A percentile compares a stretch with the other conserved stretches of the same genome.
These are phyloP conservation scores for Drosophila bifasciata DNA, from an alignment of 1,140 invertebrate species.

Conservation along the genomic window DNA sequence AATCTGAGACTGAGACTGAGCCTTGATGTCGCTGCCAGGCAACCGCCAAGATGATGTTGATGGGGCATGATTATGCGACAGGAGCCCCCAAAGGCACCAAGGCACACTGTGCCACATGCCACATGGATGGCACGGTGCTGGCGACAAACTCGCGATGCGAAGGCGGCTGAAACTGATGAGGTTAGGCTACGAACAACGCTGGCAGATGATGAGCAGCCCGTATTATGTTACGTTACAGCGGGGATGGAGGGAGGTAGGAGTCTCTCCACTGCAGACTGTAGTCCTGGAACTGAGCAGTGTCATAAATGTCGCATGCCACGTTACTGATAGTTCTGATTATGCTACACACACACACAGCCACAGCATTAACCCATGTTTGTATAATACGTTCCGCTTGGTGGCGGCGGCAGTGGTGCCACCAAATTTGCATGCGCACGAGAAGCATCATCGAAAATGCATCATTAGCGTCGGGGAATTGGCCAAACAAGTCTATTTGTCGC, in stretches of 20 bases:
- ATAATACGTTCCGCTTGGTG: constrained; percentile 50
- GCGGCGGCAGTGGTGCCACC: constrained; percentile 29
- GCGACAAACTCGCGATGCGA: constrained; percentile 52
- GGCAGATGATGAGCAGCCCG: constrained; percentile 74
- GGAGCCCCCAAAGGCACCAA: background rate
- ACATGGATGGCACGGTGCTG: too few species aligned
- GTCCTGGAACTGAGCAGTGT: constrained; percentile 54
- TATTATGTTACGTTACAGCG: constrained; percentile 64
- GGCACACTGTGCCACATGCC: background rate
- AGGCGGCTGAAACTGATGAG: constrained; percentile 67
- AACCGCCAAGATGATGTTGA: constrained; percentile 33
- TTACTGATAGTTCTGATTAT: constrained; percentile 77
- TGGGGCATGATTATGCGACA: constrained; percentile 41
- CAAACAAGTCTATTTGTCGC: constrained; percentile 80
- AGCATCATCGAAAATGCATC: constrained; percentile 77
- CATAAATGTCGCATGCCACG: constrained; percentile 76
- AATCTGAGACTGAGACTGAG: too few species aligned
- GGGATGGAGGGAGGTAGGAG: background rate
- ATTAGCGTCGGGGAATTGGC: constrained; percentile 78
- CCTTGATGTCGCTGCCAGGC: constrained; percentile 41
- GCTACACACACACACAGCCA: background rate
- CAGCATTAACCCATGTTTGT: constrained; percentile 7
- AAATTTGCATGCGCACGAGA: constrained; percentile 72
- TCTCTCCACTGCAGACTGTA: background rate
- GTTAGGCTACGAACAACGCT: constrained; percentile 50